Evolutionary conservation across 2,797 vertebrate genomes (phyloP), one percentile per base, ranked within the genome.

Genomic region (Mionectes olivaceus): DNA sequence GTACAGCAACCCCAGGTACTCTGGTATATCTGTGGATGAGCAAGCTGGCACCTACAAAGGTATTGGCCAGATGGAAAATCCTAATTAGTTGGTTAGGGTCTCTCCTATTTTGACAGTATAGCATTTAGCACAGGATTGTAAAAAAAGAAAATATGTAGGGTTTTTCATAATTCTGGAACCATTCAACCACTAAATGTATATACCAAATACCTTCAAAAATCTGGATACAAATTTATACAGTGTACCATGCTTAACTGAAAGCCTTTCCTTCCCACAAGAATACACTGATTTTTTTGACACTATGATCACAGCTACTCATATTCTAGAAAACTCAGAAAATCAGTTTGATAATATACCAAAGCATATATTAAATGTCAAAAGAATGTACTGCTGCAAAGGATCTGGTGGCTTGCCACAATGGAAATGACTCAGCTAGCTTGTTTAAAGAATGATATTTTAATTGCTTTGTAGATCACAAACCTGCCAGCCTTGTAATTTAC

Each of bases 401-500:
- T 81, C 59, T 81, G 87, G 83, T 67, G 52, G 86, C 41, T 91
- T 92, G 84, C 93, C 52, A 67, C 71, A 85, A 53, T 67, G 57
- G 78, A 89, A 94, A 65, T 96, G 91, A 97, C 90, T 95, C 94
- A 85, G 95, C 81, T 87, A 88, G 60, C 53, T 73, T 83, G 75
- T 92, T 89, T 83, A 91, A 93, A 93, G 86, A 59, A 73, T 65
- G 74, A 78, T 71, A 85, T 79, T 90, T 97, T 68, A 90, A 76
- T 76, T 96, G 87, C 80, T 70, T 68, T 83, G 56, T 87, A 49
- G 79, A 89, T 93, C 93, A 98, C 98, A 95, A 89, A 99, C 98
- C 99, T 99, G 99, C 99, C 99, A 99, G 95, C 99, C 99, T 94
- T 99, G 99, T 73, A 99, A 98, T 96, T 98, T 98, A 94, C 98